Evolutionary conservation across 2,113 vertebrate genomes (phyloP), one percentile per base, ranked within the genome.

Genomic region (Agelaius tricolor): DNA sequence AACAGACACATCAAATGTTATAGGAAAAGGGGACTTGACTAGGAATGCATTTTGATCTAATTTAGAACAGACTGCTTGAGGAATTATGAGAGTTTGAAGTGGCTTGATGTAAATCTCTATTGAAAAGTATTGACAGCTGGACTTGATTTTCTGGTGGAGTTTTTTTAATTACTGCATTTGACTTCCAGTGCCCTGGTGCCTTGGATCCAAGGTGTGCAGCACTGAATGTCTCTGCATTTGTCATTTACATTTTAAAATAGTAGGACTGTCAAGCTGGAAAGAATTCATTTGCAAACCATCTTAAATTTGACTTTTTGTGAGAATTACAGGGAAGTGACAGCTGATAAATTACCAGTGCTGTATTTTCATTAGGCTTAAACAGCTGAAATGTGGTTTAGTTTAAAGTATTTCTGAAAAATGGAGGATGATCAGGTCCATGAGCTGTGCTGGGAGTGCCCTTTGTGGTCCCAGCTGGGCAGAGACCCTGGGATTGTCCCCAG

Each of bases 81-180:
- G 76, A 94, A 84, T 82, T 95, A 87, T 71, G 54, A 84, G 75
- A 86, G 62, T 79, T 90, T 92, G 69, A 92, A 93, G 84, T 47
- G 80, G 41, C 27, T 95, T 95, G 84, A 94, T 94, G 73, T 75
- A 95, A 94, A 90, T 94, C 43, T 84, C 20, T 55, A 46, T 69
- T 90, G 93, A 88, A 93, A 95, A 72, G 30, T 94, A 96, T 93
- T 74, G 91, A 69, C 89, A 95, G 82, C 66, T 80, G 78, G 78
- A 27, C 61, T 76, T 14, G 13, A 57, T 69, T 91, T 95, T 90
- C 47, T 57, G 7, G 24, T 87, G 65, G 14, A 37, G 0, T 13
- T 51, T 78, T 78, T 90, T 71, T 62, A 83, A 80, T 77, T 63
- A 49, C 58, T 39, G 21, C 55, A 68, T 93, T 96, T 87, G 67